Conservation (phyloP, 1,140 invertebrate genomes). For the Agraylea sexmaculata region DNA sequence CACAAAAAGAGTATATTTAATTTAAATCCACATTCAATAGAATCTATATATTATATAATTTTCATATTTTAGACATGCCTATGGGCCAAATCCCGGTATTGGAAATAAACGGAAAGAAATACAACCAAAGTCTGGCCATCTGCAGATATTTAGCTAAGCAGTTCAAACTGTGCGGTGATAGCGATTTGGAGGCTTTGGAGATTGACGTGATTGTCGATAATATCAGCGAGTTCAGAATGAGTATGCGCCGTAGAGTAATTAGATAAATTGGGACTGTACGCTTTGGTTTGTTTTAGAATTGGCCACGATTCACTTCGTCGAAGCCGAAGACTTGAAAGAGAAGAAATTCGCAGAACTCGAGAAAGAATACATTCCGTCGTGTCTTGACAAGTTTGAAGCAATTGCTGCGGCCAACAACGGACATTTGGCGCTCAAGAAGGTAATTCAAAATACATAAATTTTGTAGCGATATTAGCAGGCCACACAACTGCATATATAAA, state of each 20-base stretch:
- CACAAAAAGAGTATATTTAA: conserved; percentile 31
- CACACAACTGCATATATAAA: too few species aligned
- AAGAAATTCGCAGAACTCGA: conserved; percentile 30
- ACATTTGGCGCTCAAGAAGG: conserved; percentile 41
- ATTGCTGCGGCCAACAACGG: conserved; percentile 41
- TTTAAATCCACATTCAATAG: background rate
- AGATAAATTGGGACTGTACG: too few species aligned
- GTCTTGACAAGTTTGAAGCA: conserved; percentile 43
- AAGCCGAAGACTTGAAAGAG: conserved; percentile 36
- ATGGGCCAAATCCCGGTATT: conserved; percentile 57
- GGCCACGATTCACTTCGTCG: conserved; percentile 37
- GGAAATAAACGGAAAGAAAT: conserved; percentile 48
- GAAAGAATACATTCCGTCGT: conserved; percentile 42
- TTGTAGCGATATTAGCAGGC: too few species aligned
- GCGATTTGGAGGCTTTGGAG: conserved; percentile 46
- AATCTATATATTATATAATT: too few species aligned
- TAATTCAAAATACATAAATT: too few species aligned
- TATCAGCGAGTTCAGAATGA: conserved; percentile 31
- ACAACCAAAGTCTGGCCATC: conserved; percentile 51
- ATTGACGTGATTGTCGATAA: conserved; percentile 46
- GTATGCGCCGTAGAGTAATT: conserved; percentile 22
- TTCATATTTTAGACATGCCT: conserved; percentile 46
- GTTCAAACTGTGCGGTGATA: conserved; percentile 43
- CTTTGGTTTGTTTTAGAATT: too few species aligned
- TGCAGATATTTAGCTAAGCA: conserved; percentile 50